Conservation (phyloP, 2,888 invertebrate species). For the Eilema sororculum region DNA sequence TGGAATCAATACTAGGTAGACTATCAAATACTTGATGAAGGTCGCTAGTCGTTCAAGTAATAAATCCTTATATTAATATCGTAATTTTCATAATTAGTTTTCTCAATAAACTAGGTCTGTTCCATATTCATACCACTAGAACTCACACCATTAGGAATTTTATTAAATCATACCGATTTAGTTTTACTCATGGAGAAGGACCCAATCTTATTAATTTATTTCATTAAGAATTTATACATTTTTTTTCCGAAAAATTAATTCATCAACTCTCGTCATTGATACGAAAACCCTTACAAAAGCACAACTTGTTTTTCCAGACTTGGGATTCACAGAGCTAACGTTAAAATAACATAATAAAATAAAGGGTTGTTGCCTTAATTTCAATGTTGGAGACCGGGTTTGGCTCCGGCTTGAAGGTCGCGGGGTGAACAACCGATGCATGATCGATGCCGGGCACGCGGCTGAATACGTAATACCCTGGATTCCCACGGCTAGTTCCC, state of each 20-base stretch:
- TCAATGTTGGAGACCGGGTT: constrained; percentile 38
- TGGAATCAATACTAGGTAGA: background rate
- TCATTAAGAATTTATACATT: background rate
- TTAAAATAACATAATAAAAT: constrained; percentile 34
- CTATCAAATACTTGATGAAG: background rate
- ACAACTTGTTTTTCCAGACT: background rate
- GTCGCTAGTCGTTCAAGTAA: background rate
- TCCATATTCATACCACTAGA: too few species aligned
- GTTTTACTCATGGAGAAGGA: background rate
- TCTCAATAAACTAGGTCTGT: background rate
- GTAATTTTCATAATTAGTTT: constrained; percentile 11
- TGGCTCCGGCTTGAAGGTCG: constrained; percentile 51
- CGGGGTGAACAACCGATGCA: constrained; percentile 63
- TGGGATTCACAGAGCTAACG: constrained; percentile 8
- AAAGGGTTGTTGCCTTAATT: constrained; percentile 50
- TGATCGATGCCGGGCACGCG: constrained; percentile 63
- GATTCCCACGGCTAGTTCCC: constrained; percentile 39
- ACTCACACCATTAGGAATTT: too few species aligned
- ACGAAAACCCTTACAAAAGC: background rate
- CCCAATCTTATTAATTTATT: background rate
- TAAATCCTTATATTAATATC: constrained; percentile 20
- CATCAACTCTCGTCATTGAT: background rate
- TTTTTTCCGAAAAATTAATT: background rate
- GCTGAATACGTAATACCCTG: constrained; percentile 60
- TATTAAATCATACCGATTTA: too few species aligned